Evolutionary conservation across 2,888 invertebrate genomes (phyloP).

Genomic region (Halictus ligatus): DNA sequence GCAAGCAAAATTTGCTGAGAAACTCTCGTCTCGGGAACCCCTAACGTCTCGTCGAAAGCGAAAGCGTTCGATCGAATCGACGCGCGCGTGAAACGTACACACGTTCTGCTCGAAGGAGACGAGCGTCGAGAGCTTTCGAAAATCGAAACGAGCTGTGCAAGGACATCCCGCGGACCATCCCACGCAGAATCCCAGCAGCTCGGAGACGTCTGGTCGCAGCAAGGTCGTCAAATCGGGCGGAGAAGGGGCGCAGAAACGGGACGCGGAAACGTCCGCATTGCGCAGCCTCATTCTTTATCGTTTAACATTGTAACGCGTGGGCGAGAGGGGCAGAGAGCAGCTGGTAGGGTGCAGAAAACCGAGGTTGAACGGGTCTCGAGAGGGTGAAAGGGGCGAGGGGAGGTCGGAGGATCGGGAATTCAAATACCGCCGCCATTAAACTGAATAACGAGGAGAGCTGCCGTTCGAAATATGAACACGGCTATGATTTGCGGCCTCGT

Average conservation of each 20-base stretch:
- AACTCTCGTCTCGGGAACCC: not conserved
- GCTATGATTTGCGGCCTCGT: slow-evolving; percentile 84
- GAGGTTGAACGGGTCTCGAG: slow-evolving; percentile 17
- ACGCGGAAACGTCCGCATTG: slow-evolving; percentile 49
- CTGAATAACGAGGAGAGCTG: slow-evolving; percentile 83
- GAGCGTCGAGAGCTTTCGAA: not conserved
- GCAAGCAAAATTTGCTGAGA: slow-evolving; percentile 28
- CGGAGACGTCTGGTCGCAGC: slow-evolving; percentile 10
- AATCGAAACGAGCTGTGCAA: not conserved
- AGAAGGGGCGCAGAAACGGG: not conserved
- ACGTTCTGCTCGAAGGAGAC: not conserved
- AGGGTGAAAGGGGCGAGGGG: slow-evolving; percentile 19
- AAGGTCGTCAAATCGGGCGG: not conserved
- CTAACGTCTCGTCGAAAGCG: no score
- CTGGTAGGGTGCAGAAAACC: slow-evolving; percentile 7
- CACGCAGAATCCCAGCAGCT: not conserved
- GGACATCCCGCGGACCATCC: not conserved
- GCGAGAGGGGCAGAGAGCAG: slow-evolving; percentile 3
- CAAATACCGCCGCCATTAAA: slow-evolving; percentile 84
- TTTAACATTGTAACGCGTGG: slow-evolving; percentile 44
- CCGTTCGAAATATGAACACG: slow-evolving; percentile 84
- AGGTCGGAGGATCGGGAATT: slow-evolving; percentile 82
- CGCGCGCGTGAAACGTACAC: not conserved
- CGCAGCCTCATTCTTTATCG: slow-evolving; percentile 60
- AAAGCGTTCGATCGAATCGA: not conserved